phyloP scores from a whole-genome alignment of 2,113 vertebrate genomes.

The Corvus hawaiiensis region DNA sequence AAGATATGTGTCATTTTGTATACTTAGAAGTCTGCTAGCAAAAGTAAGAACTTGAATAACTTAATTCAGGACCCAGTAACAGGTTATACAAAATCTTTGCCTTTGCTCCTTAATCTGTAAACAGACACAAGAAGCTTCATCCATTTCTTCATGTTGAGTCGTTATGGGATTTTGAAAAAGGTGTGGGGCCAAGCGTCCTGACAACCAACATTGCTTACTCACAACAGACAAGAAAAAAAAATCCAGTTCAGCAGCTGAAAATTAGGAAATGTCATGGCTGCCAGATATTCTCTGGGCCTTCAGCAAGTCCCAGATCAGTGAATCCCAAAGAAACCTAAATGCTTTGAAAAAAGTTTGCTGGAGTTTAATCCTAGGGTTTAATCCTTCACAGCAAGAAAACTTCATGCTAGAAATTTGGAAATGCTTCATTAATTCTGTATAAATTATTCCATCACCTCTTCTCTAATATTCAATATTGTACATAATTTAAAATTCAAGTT shows the following conservation, averaged over 20 bases:
- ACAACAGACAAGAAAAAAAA: neutral
- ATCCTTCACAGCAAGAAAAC: neutral
- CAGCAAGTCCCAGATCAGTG: neutral
- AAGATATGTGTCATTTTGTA: neutral
- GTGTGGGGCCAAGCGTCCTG: neutral
- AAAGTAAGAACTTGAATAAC: neutral
- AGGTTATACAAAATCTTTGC: neutral
- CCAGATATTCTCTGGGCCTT: neutral
- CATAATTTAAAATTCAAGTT: neutral
- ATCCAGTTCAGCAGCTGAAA: neutral
- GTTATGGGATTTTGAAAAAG: neutral
- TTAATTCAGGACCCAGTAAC: neutral
- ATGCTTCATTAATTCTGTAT: neutral
- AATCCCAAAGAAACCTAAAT: neutral
- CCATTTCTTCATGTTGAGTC: neutral
- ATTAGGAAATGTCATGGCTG: neutral
- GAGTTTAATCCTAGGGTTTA: neutral
- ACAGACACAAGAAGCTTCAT: neutral
- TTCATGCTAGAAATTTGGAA: neutral
- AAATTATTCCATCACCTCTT: neutral
- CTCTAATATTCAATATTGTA: neutral
- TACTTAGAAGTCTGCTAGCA: neutral
- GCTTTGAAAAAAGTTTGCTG: neutral
- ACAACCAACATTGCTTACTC: neutral
- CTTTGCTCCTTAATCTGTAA: neutral